Evolutionary conservation across 2,888 invertebrate species (phyloP), one percentile per base, ranked within the genome.

Genomic region (Cryptophagus acutangulus): DNA sequence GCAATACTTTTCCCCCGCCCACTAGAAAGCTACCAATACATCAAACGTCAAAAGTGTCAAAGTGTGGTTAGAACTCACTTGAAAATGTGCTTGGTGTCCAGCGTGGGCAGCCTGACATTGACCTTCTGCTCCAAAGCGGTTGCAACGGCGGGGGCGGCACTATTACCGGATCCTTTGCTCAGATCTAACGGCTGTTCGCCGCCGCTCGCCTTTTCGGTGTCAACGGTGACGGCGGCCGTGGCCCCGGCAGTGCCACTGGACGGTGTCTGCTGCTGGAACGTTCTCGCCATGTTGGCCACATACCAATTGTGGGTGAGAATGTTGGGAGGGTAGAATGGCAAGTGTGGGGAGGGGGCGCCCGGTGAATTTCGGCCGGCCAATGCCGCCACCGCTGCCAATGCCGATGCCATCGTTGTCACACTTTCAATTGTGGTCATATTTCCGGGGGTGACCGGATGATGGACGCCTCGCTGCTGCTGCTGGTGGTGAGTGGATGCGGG

Each of bases 131-230:
- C 54, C 26, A 26, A 12, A 26, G n/a, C 3, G 3, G n/a, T 26
- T 3, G 10, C 26, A 26, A 3, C 9, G 26, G 26, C 3, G n/a
- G 26, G 26, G 26, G 26, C 12, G 33, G 44, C 45, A 45, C 46
- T 51, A 40, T 46, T 49, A 66, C 47, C 48, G 30, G 54, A 80
- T 75, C 84, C 75, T 79, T 78, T 88, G 74, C 88, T 89, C 63
- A 90, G 81, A 75, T 90, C 89, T 60, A 90, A 77, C 13, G 89
- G 89, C 71, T 87, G 87, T 65, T 87, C 87, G 49, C 78, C 73
- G 28, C 51, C 46, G 26, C 41, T 26, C n/a, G 12, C 26, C 26
- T 26, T 26, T n/a, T n/a, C n/a, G n/a, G n/a, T n/a, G 12, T 26
- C 26, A n/a, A n/a, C 48, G 9, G 12, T 47, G 48, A 34, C 45